Evolutionary conservation across 2,888 invertebrate species (phyloP), one percentile per base, ranked within the genome.

Genomic region (Heliconius cydno): DNA sequence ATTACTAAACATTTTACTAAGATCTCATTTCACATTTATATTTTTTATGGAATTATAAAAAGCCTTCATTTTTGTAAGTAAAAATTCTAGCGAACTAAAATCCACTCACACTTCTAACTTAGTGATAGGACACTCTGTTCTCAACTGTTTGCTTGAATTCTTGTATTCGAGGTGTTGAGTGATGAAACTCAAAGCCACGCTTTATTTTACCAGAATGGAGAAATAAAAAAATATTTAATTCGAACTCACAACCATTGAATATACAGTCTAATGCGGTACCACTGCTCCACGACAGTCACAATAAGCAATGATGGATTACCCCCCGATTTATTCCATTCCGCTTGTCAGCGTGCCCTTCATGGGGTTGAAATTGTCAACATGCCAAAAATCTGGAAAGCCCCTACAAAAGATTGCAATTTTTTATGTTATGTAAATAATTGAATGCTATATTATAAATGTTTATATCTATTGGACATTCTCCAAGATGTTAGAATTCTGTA

Each of bases 341-440:
- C 38, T 68, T 38, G 68, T n/a, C 68, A 68, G 6, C 25, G 22
- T 60, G 60, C 60, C 22, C 38, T 68, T 38, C 19, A 68, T 25
- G 68, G 68, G 38, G 38, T 6, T 41, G 38, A n/a, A n/a, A 38
- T 68, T 38, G 68, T 38, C 68, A 68, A 46, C 25, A 41, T 70
- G 70, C 41, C 70, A 68, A 70, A 41, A 46, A 25, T n/a, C 68
- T 41, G n/a, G 25, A 68, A 13, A n/a, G 68, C 13, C 15, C 19
- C n/a, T 13, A 70, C 15, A 70, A 41, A 70, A 25, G 25, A 25
- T 46, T 70, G 70, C 25, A 70, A 70, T 70, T 46, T 70, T 41
- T 70, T 41, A 46, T 13, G 41, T 25, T 41, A 70, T 9, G 1
- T 70, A 25, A 70, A 41, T 70, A 46, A 46, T 5, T 68, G 22